Conservation (phyloP, 2,797 vertebrate species). For the Scolopax rusticola region DNA sequence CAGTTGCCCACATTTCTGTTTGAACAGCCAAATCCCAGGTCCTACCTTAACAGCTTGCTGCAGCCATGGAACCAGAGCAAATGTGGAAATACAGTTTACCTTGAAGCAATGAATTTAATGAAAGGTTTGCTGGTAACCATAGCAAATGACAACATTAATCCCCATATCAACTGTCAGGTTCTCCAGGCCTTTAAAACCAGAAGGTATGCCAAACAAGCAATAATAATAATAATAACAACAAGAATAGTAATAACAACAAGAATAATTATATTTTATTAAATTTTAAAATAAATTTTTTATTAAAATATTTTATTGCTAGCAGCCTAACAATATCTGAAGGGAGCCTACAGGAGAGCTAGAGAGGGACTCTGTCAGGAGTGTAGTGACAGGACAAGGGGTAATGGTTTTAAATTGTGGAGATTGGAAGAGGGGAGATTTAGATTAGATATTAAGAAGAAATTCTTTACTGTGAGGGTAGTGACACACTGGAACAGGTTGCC, state of each 20-base stretch:
- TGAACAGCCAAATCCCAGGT: conserved; percentile 1
- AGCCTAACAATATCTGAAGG: too few species aligned
- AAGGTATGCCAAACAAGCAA: neutral
- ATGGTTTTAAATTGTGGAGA: too few species aligned
- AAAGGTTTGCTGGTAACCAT: conserved; percentile 44
- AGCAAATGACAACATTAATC: conserved; percentile 51
- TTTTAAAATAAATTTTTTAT: too few species aligned
- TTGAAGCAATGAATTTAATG: conserved; percentile 38
- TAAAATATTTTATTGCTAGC: too few species aligned
- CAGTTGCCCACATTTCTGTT: neutral
- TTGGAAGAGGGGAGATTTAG: too few species aligned
- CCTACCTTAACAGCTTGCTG: conserved; percentile 6
- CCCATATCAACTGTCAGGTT: conserved; percentile 13
- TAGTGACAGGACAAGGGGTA: too few species aligned
- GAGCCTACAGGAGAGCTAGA: too few species aligned
- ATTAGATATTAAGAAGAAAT: too few species aligned
- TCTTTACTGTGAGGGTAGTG: too few species aligned
- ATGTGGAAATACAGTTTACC: conserved; percentile 29
- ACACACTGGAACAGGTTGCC: too few species aligned
- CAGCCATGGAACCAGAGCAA: neutral
- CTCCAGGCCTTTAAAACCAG: conserved; percentile 9
- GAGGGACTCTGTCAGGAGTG: too few species aligned
- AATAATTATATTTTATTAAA: neutral
- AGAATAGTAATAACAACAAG: neutral
- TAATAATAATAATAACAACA: neutral